Evolutionary conservation across 2,797 vertebrate genomes (phyloP).

Genomic region (Channa striata): DNA sequence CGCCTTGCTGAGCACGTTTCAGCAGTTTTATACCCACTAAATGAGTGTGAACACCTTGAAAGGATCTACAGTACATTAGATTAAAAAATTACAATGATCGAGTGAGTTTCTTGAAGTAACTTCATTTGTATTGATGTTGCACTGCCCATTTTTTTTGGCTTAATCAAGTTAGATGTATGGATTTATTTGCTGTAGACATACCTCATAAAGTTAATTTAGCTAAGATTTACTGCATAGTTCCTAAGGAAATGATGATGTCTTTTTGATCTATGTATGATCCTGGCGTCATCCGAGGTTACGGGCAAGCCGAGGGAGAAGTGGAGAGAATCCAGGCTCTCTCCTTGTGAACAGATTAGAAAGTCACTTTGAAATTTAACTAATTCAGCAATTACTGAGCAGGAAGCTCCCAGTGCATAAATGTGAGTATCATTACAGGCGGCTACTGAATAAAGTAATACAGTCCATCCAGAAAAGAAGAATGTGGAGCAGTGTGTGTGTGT

Average conservation of each 20-base stretch:
- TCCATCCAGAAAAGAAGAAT: too few species aligned
- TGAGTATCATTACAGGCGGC: constrained; percentile 54
- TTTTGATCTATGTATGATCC: constrained; percentile 66
- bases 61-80: too few species aligned
- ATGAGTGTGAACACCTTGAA: too few species aligned
- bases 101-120: too few species aligned
- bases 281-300: constrained; percentile 8
- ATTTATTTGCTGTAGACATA: background rate
- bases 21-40: too few species aligned
- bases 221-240: too few species aligned
- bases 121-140: too few species aligned
- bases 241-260: constrained; percentile 41
- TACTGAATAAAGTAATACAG: too few species aligned
- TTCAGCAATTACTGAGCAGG: constrained; percentile 73
- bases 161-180: background rate
- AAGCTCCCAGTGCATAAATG: constrained; percentile 52
- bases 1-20: too few species aligned
- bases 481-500: constrained; percentile 13
- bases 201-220: background rate
- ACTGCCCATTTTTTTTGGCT: too few species aligned
- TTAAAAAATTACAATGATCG: too few species aligned
- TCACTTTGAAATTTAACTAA: constrained; percentile 76
- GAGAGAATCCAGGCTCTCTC: constrained; percentile 24
- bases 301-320: too few species aligned
- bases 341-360: constrained; percentile 64